Base-by-base conservation (phyloP, 2,113 vertebrate genomes). In the Haplotaxodon microlepis region DNA sequence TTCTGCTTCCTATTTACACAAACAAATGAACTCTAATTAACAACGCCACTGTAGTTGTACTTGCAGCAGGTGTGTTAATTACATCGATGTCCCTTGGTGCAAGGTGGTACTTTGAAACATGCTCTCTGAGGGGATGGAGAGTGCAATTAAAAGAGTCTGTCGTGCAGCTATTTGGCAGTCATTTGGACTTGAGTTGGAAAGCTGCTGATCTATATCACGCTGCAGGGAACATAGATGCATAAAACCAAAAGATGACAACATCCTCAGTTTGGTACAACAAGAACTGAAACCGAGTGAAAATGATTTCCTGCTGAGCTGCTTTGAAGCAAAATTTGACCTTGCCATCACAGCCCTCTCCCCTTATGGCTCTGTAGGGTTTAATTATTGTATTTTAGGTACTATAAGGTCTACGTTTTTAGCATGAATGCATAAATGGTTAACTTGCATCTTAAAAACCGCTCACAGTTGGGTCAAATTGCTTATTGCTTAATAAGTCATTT, bases 31-130 rank as follows among this genome's bases (percentile, higher is more conserved):
- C 82, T 88, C 47, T 34, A 78, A 78, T 78, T 78, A 80, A 80
- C 73, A 87, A 38, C 50, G 80, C 40, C 76, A 56, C 27, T 84
- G 76, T 31, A 78, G 87, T 14, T 93, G 84, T 36, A 78, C 84
- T 24, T 93, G 84, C 83, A 88, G 86, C 83, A 83, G 81, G 59
- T 76, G 84, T 87, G 81, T 90, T 93, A 93, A 94, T 93, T 86
- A 86, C 84, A 91, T 31, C 61, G 63, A 85, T 84, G 82, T 84
- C 86, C 85, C 86, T 51, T 81, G 83, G 36, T 89, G 76, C 85
- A 19, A 84, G 83, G 83, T 83, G 83, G 54, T 82, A 56, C 79
- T 84, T 79, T 29, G 13, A 89, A 88, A 86, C 84, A 73, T 54
- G 61, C 51, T 79, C 54, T 91, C 84, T 12, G 36, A 78, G 40